phyloP scores from a whole-genome alignment of 2,888 invertebrate genomes.

The Eristalis intricaria region DNA sequence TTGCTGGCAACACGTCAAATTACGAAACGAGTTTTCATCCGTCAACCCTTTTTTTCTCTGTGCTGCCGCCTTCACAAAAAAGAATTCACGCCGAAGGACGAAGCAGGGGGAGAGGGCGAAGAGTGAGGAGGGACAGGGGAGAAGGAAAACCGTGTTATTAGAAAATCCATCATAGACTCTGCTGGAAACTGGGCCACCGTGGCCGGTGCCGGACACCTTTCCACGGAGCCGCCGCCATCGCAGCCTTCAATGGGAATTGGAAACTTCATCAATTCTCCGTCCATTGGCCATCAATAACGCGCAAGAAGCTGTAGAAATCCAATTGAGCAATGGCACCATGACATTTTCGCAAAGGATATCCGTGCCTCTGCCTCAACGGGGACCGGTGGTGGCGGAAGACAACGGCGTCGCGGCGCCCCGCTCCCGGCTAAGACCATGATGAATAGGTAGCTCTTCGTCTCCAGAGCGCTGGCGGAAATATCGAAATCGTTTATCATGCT shows the following conservation, averaged over 20 bases:
- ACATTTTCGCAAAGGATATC: slow-evolving; percentile 58
- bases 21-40: slow-evolving; percentile 26
- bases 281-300: slow-evolving; percentile 71
- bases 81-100: not conserved
- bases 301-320: slow-evolving; percentile 56
- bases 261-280: slow-evolving; percentile 67
- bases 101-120: not conserved
- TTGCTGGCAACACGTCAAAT: slow-evolving; percentile 68
- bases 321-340: slow-evolving; percentile 63
- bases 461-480: slow-evolving; percentile 59
- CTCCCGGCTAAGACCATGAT: slow-evolving; percentile 40
- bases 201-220: slow-evolving; percentile 37
- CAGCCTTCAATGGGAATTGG: slow-evolving; percentile 52
- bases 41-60: slow-evolving; percentile 41
- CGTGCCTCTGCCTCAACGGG: slow-evolving; percentile 7
- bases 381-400: not conserved
- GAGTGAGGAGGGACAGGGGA: not conserved
- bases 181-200: slow-evolving; percentile 5
- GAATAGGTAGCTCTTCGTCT: slow-evolving; percentile 65
- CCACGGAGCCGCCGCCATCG: slow-evolving; percentile 2
- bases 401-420: slow-evolving; percentile 3
- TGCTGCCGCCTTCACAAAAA: not conserved
- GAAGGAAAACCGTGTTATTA: slow-evolving; percentile 40
- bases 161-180: slow-evolving; percentile 65
- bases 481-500: slow-evolving; percentile 73